A percentile compares a stretch with the other conserved stretches of the same genome.
Evolutionary conservation across 2,797 vertebrate species (phyloP).

Genomic region (Euthynnus affinis): DNA sequence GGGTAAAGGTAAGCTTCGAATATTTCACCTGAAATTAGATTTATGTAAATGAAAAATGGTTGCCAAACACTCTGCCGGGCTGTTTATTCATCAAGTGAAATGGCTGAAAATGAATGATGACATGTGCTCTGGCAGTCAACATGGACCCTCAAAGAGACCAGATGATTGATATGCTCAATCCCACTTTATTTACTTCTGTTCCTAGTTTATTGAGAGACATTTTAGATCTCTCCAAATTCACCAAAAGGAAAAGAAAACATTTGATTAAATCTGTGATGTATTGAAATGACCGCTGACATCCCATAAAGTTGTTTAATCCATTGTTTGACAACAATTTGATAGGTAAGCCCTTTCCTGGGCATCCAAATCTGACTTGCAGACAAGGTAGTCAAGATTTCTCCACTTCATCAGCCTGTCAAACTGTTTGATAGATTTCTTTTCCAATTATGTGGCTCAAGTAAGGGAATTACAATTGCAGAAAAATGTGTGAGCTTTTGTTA

Average conservation of each 20-base stretch:
- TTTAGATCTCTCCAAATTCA: slow-evolving; percentile 47
- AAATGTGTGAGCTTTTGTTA: not conserved
- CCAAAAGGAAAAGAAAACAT: slow-evolving; percentile 29
- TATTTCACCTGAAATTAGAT: slow-evolving; percentile 82
- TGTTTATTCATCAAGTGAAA: slow-evolving; percentile 82
- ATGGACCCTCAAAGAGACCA: slow-evolving; percentile 53
- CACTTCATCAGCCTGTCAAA: slow-evolving; percentile 17
- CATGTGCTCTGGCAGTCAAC: slow-evolving; percentile 56
- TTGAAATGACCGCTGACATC: slow-evolving; percentile 36
- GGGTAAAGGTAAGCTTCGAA: slow-evolving; percentile 72
- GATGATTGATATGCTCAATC: slow-evolving; percentile 81
- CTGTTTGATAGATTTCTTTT: slow-evolving; percentile 14
- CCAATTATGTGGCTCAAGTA: slow-evolving; percentile 4
- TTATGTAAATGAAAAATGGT: slow-evolving; percentile 76
- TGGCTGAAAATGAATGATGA: slow-evolving; percentile 79
- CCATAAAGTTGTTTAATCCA: slow-evolving; percentile 31
- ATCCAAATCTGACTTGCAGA: slow-evolving; percentile 18
- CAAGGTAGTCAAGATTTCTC: slow-evolving; percentile 22
- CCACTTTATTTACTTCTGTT: slow-evolving; percentile 74
- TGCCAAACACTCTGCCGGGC: slow-evolving; percentile 68
- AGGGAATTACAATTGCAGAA: not conserved
- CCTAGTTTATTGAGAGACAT: slow-evolving; percentile 46
- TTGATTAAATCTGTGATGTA: slow-evolving; percentile 50
- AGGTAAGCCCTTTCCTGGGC: slow-evolving; percentile 26
- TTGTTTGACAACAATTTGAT: slow-evolving; percentile 36